Evolutionary conservation across 2,113 vertebrate species (phyloP).

Genomic region (Chionomys nivalis): DNA sequence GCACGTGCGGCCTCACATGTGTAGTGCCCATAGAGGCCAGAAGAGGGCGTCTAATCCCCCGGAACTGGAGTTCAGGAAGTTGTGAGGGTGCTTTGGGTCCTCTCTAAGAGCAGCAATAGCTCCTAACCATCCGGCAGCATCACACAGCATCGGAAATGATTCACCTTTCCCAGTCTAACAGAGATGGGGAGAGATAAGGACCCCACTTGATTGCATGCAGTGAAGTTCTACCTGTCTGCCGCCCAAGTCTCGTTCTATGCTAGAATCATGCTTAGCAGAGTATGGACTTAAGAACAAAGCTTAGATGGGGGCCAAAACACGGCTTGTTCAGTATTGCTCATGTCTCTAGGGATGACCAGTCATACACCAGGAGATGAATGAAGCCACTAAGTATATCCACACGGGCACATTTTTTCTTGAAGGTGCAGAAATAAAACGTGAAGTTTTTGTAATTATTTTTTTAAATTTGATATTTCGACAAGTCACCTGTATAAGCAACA

Average conservation of each 20-base stretch:
- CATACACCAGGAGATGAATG: not conserved
- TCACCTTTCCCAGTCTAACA: constrained; percentile 40
- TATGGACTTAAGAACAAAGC: rapidly evolving
- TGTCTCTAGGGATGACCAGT: not conserved
- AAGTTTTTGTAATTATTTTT: not conserved
- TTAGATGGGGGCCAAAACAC: not conserved
- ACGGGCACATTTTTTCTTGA: not conserved
- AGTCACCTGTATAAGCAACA: not conserved
- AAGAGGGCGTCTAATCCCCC: not conserved
- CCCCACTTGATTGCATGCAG: no score
- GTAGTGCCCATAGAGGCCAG: not conserved
- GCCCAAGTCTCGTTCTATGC: not conserved
- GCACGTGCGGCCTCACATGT: not conserved
- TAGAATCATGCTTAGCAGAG: not conserved
- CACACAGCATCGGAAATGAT: not conserved
- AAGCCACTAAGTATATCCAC: not conserved
- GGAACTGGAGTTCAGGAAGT: not conserved
- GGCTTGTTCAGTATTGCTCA: not conserved
- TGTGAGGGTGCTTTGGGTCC: not conserved
- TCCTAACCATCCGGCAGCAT: not conserved
- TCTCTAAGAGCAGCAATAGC: no score
- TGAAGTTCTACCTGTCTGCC: not conserved
- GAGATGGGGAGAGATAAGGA: constrained; percentile 68
- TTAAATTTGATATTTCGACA: not conserved
- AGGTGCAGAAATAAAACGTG: not conserved